Conservation (phyloP, 2,113 vertebrate species). For the Pelusios castaneus region DNA sequence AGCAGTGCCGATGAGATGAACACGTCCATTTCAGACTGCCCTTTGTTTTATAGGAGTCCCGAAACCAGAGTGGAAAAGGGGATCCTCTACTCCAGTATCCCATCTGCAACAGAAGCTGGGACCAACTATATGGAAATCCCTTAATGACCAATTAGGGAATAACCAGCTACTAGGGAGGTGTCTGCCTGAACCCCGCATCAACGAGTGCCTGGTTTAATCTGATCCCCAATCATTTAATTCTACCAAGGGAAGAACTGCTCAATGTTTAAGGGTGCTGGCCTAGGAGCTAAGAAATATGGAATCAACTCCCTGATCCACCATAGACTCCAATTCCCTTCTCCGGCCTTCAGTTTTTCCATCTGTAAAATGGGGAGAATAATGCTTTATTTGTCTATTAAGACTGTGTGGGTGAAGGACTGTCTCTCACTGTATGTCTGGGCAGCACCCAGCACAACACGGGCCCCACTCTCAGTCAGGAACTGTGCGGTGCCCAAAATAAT, state of each 20-base stretch:
- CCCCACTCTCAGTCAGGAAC: not conserved
- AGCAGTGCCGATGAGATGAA: not conserved
- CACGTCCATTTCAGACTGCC: not conserved
- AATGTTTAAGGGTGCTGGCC: not conserved
- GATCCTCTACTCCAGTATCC: not conserved
- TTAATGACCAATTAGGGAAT: not conserved
- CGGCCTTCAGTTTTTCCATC: not conserved
- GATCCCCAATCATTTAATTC: not conserved
- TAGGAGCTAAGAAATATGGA: not conserved
- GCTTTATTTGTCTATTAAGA: not conserved
- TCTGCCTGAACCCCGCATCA: not conserved
- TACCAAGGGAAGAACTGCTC: not conserved
- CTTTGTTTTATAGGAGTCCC: not conserved
- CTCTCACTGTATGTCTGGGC: not conserved
- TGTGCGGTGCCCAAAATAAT: not conserved
- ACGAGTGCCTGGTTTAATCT: not conserved
- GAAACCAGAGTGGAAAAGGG: not conserved
- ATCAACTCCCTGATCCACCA: not conserved
- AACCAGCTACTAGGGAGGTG: not conserved
- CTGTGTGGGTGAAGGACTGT: not conserved
- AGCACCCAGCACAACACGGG: not conserved
- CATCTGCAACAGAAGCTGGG: not conserved
- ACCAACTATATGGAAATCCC: not conserved
- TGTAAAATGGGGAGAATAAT: not conserved
- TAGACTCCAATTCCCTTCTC: not conserved